Evolutionary conservation across 2,888 invertebrate genomes (phyloP).

Genomic region (Oligia strigilis): DNA sequence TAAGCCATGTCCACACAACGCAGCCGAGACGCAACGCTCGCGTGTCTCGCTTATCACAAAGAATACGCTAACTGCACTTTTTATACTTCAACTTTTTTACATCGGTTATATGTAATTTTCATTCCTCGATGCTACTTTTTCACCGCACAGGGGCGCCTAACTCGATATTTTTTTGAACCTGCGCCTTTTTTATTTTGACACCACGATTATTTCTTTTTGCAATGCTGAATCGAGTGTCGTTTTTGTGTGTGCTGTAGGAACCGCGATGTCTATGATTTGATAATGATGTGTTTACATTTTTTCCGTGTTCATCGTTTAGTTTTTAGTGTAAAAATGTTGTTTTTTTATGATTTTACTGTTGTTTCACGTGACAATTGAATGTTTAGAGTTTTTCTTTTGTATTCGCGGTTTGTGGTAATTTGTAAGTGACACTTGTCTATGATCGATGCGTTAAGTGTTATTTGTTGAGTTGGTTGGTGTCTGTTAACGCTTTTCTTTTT

Average conservation of each 20-base stretch:
- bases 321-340: constrained; percentile 52
- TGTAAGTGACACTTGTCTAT: constrained; percentile 42
- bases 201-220: constrained; percentile 66
- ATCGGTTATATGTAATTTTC: constrained; percentile 81
- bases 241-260: constrained; percentile 51
- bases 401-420: constrained; percentile 49
- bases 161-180: constrained; percentile 69
- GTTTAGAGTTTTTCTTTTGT: constrained; percentile 52
- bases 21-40: constrained; percentile 48
- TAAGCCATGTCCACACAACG: constrained; percentile 60
- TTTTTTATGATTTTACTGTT: constrained; percentile 45
- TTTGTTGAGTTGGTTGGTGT: constrained; percentile 31
- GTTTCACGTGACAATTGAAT: constrained; percentile 56
- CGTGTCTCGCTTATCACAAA: constrained; percentile 64
- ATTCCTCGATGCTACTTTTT: constrained; percentile 81
- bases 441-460: constrained; percentile 30
- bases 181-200: constrained; percentile 67
- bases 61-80: constrained; percentile 73
- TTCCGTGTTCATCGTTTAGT: constrained; percentile 59
- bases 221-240: constrained; percentile 56
- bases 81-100: constrained; percentile 80
- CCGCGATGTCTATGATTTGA: constrained; percentile 52
- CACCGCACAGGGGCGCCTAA: constrained; percentile 81
- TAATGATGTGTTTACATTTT: constrained; percentile 70
- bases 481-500: constrained; percentile 20